phyloP scores from a whole-genome alignment of 2,113 vertebrate genomes.

The Corythoichthys haematopterus region DNA sequence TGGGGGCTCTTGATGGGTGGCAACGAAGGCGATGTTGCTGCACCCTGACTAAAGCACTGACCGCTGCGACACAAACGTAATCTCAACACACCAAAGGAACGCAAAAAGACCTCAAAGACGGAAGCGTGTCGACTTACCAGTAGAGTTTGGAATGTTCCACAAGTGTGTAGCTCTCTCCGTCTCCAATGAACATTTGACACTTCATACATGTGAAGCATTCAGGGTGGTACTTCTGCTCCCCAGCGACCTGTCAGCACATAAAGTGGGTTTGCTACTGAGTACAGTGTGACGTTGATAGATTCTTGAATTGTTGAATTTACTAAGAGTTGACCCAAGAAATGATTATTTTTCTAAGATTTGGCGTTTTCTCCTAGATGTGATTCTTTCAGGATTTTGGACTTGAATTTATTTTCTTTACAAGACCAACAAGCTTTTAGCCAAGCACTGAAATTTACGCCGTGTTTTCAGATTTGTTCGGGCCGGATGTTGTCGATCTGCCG shows the following conservation, averaged over 20 bases:
- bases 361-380: background rate
- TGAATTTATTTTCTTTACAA: constrained; percentile 6
- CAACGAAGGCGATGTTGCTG: constrained; percentile 64
- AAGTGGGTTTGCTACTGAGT: background rate
- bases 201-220: constrained; percentile 91
- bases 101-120: background rate
- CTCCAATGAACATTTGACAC: constrained; percentile 84
- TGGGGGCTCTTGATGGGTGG: constrained; percentile 76
- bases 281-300: background rate
- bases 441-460: background rate
- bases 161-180: constrained; percentile 88
- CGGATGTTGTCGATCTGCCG: background rate
- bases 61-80: constrained; percentile 65
- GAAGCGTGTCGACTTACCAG: constrained; percentile 73
- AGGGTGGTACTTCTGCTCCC: constrained; percentile 92
- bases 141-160: constrained; percentile 89
- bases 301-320: too few species aligned
- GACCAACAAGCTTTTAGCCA: constrained; percentile 17
- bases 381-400: background rate
- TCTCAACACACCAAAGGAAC: background rate
- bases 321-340: too few species aligned
- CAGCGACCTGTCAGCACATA: constrained; percentile 77
- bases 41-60: constrained; percentile 83
- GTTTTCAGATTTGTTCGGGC: background rate
- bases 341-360: too few species aligned